Percentiles rank a stretch among this genome's conserved stretches.
These are phyloP conservation scores for Orthosia incerta DNA, from an alignment of 2,888 invertebrate species.

Conservation along the genomic window DNA sequence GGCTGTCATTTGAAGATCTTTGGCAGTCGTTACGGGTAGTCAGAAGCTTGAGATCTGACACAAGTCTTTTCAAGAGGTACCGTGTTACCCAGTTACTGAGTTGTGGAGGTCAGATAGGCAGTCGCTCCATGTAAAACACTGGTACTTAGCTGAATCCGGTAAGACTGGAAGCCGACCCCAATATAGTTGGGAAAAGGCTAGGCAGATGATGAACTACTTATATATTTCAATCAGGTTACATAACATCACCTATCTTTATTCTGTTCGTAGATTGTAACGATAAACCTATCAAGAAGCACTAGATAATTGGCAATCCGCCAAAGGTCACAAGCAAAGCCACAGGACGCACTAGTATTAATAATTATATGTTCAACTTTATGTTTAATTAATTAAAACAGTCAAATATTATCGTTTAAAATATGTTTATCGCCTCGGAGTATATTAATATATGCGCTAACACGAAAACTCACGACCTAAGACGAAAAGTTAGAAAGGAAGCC, in stretches of 20 bases:
- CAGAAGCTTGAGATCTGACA: too few relatives aligned
- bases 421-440: constrained; percentile 1
- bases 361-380: constrained; percentile 28
- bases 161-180: too few relatives aligned
- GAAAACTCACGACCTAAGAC: background rate
- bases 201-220: background rate
- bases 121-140: too few relatives aligned
- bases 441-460: background rate
- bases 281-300: background rate
- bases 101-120: too few relatives aligned
- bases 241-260: background rate
- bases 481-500: too few relatives aligned
- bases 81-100: too few relatives aligned
- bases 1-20: too few relatives aligned
- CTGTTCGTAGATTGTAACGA: background rate
- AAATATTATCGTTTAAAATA: constrained; percentile 29
- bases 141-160: too few relatives aligned
- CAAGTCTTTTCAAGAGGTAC: too few relatives aligned
- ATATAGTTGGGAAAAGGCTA: too few relatives aligned
- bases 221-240: background rate
- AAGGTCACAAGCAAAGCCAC: constrained; percentile 8
- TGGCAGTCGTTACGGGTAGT: too few relatives aligned
- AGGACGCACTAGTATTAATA: constrained; percentile 11
- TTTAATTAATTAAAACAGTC: constrained; percentile 29
- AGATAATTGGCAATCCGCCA: background rate